Percentiles rank a stretch among this genome's conserved stretches.
phyloP scores from a whole-genome alignment of 2,888 invertebrate genomes.

The Machimus atricapillus region DNA sequence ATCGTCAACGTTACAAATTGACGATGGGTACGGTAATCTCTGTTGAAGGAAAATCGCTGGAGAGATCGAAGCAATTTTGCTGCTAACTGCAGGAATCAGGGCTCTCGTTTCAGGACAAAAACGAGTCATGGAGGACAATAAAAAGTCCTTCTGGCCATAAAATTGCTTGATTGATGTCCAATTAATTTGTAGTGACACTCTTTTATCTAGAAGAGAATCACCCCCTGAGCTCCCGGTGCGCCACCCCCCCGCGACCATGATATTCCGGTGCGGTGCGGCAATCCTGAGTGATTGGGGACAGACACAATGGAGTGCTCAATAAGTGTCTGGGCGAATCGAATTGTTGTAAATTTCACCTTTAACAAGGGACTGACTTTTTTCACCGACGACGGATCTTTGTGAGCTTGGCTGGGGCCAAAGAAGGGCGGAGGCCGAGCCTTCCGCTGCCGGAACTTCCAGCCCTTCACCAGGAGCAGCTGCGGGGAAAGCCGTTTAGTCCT shows the following conservation, averaged over 20 bases:
- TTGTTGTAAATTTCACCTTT: conserved; percentile 41
- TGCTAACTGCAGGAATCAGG: conserved; percentile 37
- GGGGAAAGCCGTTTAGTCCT: conserved; percentile 5
- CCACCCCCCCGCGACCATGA: not conserved
- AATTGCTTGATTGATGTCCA: conserved; percentile 47
- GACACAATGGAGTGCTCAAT: conserved; percentile 34
- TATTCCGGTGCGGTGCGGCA: conserved; percentile 38
- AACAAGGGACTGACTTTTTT: conserved; percentile 28
- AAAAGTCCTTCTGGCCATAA: conserved; percentile 42
- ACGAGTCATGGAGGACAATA: conserved; percentile 39
- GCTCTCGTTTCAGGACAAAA: conserved; percentile 13
- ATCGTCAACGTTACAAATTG: conserved; percentile 8
- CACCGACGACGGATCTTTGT: not conserved
- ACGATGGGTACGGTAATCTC: conserved; percentile 30
- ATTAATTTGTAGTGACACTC: conserved; percentile 45
- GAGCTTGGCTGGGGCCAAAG: not conserved
- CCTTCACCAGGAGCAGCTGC: not conserved
- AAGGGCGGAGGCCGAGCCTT: not conserved
- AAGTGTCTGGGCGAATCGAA: conserved; percentile 35
- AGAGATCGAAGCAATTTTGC: conserved; percentile 21
- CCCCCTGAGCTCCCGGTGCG: not conserved
- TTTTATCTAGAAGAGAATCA: conserved; percentile 39
- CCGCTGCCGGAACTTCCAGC: conserved; percentile 14
- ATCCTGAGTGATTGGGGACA: conserved; percentile 40
- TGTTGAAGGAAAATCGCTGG: conserved; percentile 25